Conservation (phyloP, 2,888 invertebrate genomes). For the Clivina fossor region DNA sequence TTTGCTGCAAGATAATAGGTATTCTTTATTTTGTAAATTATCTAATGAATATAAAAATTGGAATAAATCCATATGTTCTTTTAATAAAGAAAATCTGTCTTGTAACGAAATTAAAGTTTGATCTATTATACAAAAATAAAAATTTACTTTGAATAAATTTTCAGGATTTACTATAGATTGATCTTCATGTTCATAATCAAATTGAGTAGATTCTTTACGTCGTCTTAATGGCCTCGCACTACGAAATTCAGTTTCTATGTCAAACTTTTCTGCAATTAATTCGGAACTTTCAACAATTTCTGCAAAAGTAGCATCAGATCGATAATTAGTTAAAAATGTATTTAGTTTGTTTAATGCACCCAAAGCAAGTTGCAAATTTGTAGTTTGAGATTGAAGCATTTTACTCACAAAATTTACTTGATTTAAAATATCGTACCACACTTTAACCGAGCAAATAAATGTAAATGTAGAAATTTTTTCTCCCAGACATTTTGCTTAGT, state of each 20-base stretch:
- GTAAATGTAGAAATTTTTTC: slow-evolving; percentile 11
- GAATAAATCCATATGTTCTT: slow-evolving; percentile 12
- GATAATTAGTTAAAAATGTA: slow-evolving; percentile 38
- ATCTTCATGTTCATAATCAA: slow-evolving; percentile 39
- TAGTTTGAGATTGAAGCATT: slow-evolving; percentile 35
- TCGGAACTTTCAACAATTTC: slow-evolving; percentile 31
- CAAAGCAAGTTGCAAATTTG: slow-evolving; percentile 40
- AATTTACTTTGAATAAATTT: slow-evolving; percentile 38
- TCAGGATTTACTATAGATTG: slow-evolving; percentile 35
- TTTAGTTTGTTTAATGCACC: slow-evolving; percentile 39
- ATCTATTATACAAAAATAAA: slow-evolving; percentile 39
- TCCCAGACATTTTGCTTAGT: too few species aligned
- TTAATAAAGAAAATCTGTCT: slow-evolving; percentile 39
- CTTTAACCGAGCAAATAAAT: background rate
- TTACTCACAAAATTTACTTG: slow-evolving; percentile 39
- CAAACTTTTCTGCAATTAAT: slow-evolving; percentile 40
- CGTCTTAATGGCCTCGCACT: slow-evolving; percentile 37
- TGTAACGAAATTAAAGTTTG: slow-evolving; percentile 38
- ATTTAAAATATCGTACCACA: slow-evolving; percentile 8
- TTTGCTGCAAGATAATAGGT: slow-evolving; percentile 1
- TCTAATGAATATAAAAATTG: slow-evolving; percentile 13
- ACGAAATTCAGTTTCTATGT: slow-evolving; percentile 38
- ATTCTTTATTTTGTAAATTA: slow-evolving; percentile 8
- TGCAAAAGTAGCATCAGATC: slow-evolving; percentile 37
- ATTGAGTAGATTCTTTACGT: slow-evolving; percentile 34